Percentiles rank a stretch among this genome's conserved stretches.
These are phyloP conservation scores for Athene cunicularia DNA, from an alignment of 2,113 vertebrate species.

Conservation along the genomic window DNA sequence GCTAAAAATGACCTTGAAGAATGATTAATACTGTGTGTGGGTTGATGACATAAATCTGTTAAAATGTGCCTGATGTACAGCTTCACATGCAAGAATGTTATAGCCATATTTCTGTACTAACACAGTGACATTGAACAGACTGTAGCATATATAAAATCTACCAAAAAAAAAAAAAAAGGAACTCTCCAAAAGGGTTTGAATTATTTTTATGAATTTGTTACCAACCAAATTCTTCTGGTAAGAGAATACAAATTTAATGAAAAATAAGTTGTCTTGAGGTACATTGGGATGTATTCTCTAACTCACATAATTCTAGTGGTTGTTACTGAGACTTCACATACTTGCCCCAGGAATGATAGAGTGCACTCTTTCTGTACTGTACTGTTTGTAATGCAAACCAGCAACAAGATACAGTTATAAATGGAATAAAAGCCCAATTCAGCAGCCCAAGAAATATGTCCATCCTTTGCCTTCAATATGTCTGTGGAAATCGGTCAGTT, in stretches of 20 bases:
- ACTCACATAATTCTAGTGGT: background rate
- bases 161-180: background rate
- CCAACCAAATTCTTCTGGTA: conserved; percentile 21
- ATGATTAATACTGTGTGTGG: conserved; percentile 74
- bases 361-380: background rate
- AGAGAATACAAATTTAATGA: background rate
- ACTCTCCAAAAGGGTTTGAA: background rate
- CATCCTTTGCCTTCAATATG: background rate
- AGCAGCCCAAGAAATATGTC: background rate
- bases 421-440: background rate
- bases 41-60: conserved; percentile 78
- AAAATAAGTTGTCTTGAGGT: background rate
- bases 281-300: background rate
- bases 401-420: background rate
- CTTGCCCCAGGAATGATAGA: background rate
- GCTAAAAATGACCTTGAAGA: conserved; percentile 66
- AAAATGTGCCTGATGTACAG: conserved; percentile 60
- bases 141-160: conserved; percentile 64
- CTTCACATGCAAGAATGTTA: conserved; percentile 68
- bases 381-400: background rate
- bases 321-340: background rate
- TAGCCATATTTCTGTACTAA: conserved; percentile 64
- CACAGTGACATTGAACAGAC: conserved; percentile 74
- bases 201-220: conserved; percentile 62
- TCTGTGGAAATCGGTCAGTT: background rate